phyloP scores from a whole-genome alignment of 2,113 vertebrate genomes.

The Psittacula cyanocephala region DNA sequence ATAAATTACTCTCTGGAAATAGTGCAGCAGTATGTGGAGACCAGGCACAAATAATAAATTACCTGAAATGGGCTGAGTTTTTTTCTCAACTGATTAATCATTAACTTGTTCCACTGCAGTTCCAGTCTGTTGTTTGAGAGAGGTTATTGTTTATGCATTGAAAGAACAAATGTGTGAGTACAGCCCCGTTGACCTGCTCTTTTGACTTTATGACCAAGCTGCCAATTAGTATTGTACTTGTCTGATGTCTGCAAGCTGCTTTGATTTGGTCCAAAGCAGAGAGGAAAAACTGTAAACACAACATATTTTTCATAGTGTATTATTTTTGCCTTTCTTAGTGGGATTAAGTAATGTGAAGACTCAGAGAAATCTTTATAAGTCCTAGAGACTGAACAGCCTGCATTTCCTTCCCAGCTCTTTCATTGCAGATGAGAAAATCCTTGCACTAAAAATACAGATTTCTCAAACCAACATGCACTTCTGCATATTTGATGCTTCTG shows the following conservation, averaged over 20 bases:
- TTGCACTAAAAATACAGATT: not conserved
- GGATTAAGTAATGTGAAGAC: not conserved
- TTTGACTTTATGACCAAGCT: slow-evolving; percentile 19
- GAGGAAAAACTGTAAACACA: not conserved
- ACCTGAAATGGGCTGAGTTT: not conserved
- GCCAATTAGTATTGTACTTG: not conserved
- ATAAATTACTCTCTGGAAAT: not conserved
- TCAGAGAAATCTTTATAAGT: not conserved
- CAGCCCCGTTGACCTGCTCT: not conserved
- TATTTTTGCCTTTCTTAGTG: slow-evolving; percentile 16
- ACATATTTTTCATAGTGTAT: not conserved
- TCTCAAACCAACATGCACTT: not conserved
- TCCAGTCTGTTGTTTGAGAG: not conserved
- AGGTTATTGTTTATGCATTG: not conserved
- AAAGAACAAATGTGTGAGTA: not conserved
- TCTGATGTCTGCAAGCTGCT: not conserved
- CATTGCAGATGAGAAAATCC: not conserved
- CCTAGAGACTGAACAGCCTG: not conserved
- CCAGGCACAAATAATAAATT: slow-evolving; percentile 19
- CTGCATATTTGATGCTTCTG: not conserved
- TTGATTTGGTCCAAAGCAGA: not conserved
- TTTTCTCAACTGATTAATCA: not conserved
- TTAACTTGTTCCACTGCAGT: not conserved
- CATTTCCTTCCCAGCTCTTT: not conserved
- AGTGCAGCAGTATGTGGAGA: not conserved